Evolutionary conservation across 2,113 vertebrate genomes (phyloP).

Genomic region (Catagonus wagneri): DNA sequence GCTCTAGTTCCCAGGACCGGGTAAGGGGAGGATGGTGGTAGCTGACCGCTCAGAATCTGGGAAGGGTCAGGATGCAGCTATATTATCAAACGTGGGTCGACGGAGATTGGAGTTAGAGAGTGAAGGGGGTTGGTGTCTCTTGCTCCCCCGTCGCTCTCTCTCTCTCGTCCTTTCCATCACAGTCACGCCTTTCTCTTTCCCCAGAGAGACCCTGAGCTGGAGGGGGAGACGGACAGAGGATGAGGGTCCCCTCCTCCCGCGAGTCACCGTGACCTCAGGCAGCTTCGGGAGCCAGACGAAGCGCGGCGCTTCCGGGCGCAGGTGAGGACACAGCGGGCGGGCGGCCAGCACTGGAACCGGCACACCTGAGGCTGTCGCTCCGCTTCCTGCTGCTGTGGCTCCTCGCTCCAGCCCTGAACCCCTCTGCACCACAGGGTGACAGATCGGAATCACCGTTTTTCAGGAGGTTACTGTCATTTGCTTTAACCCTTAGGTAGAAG

Average conservation of each 20-base stretch:
- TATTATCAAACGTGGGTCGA: too few species aligned
- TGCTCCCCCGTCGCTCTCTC: not conserved
- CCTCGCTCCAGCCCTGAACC: not conserved
- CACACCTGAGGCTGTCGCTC: not conserved
- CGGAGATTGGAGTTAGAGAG: not conserved
- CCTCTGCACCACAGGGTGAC: not conserved
- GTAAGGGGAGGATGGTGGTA: not conserved
- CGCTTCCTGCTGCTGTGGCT: not conserved
- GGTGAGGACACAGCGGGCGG: not conserved
- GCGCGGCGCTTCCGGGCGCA: not conserved
- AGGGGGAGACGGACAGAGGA: not conserved
- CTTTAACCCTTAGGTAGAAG: not conserved
- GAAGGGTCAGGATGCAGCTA: not conserved
- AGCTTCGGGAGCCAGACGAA: not conserved
- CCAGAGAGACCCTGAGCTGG: not conserved
- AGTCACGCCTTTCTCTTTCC: not conserved
- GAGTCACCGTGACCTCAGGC: not conserved
- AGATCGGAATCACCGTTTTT: not conserved
- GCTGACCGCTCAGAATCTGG: not conserved
- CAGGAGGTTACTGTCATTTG: not conserved
- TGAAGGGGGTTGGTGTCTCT: not conserved
- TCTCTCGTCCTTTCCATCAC: not conserved
- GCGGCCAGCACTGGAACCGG: rapidly evolving
- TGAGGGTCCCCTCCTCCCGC: not conserved
- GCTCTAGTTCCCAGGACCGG: not conserved